These are phyloP conservation scores for Oreochromis niloticus DNA, from an alignment of 2,113 vertebrate species.

Conservation along the genomic window DNA sequence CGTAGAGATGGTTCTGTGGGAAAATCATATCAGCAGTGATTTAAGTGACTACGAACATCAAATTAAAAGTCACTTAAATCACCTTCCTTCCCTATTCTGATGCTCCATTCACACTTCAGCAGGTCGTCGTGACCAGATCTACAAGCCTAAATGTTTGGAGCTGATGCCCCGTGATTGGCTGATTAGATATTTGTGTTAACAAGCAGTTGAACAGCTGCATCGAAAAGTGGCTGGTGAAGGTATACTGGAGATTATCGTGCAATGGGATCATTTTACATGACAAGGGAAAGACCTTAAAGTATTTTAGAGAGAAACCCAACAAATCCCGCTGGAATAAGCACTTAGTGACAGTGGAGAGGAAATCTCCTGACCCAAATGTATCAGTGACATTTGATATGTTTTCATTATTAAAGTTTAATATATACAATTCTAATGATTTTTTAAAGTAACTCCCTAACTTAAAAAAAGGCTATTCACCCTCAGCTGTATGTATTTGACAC, in stretches of 20 bases:
- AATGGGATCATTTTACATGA: neutral
- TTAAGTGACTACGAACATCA: neutral
- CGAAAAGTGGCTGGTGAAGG: neutral
- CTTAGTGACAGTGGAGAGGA: neutral
- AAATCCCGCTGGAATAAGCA: neutral
- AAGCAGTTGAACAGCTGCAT: no score
- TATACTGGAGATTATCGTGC: neutral
- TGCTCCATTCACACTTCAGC: neutral
- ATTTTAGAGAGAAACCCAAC: neutral
- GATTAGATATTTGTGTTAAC: neutral
- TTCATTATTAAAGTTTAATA: neutral
- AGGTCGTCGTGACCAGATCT: rapidly evolving
- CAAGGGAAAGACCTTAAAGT: neutral
- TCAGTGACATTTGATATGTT: neutral
- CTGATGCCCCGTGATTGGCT: neutral
- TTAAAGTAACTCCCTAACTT: neutral
- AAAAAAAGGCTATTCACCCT: neutral
- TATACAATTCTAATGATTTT: neutral
- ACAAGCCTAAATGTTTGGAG: neutral
- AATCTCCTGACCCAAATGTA: neutral
- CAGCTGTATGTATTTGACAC: neutral
- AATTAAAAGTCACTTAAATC: neutral
- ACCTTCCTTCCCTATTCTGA: neutral
- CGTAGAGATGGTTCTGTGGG: neutral
- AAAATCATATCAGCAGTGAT: neutral